Evolutionary conservation across 1,140 invertebrate genomes (phyloP).

Genomic region (Helicoverpa armigera): DNA sequence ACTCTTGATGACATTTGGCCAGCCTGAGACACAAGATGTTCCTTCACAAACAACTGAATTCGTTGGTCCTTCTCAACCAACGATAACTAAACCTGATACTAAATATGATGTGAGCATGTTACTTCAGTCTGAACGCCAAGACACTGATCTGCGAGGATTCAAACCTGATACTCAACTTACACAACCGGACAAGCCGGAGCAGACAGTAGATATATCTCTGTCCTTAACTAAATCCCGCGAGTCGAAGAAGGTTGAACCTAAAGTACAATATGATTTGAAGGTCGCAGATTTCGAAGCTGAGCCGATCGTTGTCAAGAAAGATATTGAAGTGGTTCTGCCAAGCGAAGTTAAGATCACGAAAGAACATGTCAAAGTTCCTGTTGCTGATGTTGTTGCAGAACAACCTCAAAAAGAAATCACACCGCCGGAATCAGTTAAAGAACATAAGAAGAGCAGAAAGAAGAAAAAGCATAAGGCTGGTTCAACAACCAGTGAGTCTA

Average conservation of each 20-base stretch:
- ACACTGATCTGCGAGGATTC: constrained; percentile 59
- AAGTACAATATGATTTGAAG: constrained; percentile 71
- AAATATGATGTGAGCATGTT: constrained; percentile 65
- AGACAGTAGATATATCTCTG: constrained; percentile 75
- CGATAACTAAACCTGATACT: constrained; percentile 27
- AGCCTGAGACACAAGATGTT: constrained; percentile 44
- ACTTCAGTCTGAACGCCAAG: constrained; percentile 70
- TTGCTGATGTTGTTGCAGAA: constrained; percentile 35
- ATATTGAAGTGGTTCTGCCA: constrained; percentile 70
- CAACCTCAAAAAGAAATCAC: constrained; percentile 47
- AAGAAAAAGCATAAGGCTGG: constrained; percentile 67
- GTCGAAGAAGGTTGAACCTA: constrained; percentile 63
- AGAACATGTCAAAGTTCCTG: constrained; percentile 52
- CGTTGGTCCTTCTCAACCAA: background rate
- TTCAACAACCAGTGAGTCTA: constrained; percentile 61
- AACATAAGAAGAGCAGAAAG: constrained; percentile 66
- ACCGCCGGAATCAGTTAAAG: constrained; percentile 59
- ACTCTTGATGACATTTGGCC: constrained; percentile 46
- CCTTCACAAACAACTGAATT: constrained; percentile 34
- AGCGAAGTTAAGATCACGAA: constrained; percentile 67
- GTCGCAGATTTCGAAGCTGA: constrained; percentile 65
- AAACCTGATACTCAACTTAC: constrained; percentile 42
- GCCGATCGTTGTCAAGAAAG: constrained; percentile 72
- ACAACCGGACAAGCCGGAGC: constrained; percentile 49
- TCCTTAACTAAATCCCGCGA: constrained; percentile 69